Evolutionary conservation across 1,140 invertebrate genomes (phyloP), one percentile per base, ranked within the genome.

Genomic region (Antheraea pernyi): DNA sequence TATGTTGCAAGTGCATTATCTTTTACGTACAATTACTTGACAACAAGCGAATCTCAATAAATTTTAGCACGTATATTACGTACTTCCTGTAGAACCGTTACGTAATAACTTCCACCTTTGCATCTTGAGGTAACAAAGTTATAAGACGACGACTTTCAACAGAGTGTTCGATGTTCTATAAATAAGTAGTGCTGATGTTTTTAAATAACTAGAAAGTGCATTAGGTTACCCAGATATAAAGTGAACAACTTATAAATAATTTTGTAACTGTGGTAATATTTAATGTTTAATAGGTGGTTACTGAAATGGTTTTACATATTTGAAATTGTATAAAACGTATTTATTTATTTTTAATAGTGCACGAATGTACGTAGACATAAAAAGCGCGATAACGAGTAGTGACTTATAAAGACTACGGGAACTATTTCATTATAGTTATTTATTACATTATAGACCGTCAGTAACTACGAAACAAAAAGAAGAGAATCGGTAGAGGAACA

Each of bases 151-250:
- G 16, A 53, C 46, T 53, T 53, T 53, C 46, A 6, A 53, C 46
- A 16, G 16, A 13, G 46, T 6, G 16, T 53, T 53, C 46, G 46
- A 53, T 53, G 46, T 53, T 53, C 46, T 53, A n/a, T 53, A 16
- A 13, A 22, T 58, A 67, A 16, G 13, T 63, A 16, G 22, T 37
- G 19, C 16, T 8, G 13, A 63, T 36, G 30, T 36, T 61, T 22
- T 22, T 63, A 63, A 63, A 37, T n/a, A 63, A 63, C 61, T 30
- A 63, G 30, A 63, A 63, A 63, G 61, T 63, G 30, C 61, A 37
- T 63, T 22, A 63, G 22, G 3, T 16, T 30, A 63, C 16, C 0
- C 7, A 62, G 22, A 9, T 60, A 19, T 11, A 37, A 53, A 53
- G 1, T 53, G 39, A 42, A 42, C 39, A 42, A 42, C 39, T 42